These are phyloP conservation scores for Blastobasis adustella DNA, from an alignment of 2,888 invertebrate species.

Conservation along the genomic window DNA sequence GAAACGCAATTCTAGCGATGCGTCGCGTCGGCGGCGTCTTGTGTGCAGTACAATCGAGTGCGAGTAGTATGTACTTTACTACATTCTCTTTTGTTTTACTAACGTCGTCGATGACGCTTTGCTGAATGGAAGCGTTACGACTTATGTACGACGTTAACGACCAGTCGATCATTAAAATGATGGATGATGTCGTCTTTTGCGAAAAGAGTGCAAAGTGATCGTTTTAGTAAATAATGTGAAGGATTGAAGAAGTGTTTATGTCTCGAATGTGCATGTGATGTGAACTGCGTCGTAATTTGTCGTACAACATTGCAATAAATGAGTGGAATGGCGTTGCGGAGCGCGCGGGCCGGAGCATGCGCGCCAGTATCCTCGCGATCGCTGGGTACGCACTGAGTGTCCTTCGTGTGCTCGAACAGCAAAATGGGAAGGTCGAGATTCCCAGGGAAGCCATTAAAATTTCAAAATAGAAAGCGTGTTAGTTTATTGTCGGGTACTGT, in stretches of 20 bases:
- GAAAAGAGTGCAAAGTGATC: constrained; percentile 65
- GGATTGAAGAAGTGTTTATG: constrained; percentile 57
- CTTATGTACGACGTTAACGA: constrained; percentile 56
- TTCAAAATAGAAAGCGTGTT: constrained; percentile 89
- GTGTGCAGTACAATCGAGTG: constrained; percentile 34
- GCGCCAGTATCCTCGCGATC: constrained; percentile 68
- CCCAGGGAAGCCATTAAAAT: constrained; percentile 91
- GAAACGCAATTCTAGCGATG: constrained; percentile 42
- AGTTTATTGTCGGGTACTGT: constrained; percentile 82
- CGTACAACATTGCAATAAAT: constrained; percentile 67
- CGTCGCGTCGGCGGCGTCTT: constrained; percentile 30
- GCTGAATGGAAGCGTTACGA: constrained; percentile 70
- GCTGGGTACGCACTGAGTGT: constrained; percentile 71
- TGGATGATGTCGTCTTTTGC: constrained; percentile 66
- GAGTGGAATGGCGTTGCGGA: constrained; percentile 73
- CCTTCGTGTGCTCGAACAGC: constrained; percentile 72
- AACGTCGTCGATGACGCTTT: constrained; percentile 51
- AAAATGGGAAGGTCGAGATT: constrained; percentile 89
- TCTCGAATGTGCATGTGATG: constrained; percentile 51
- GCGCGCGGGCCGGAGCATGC: constrained; percentile 74
- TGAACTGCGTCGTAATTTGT: constrained; percentile 71
- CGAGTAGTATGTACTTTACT: constrained; percentile 33
- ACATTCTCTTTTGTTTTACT: constrained; percentile 72
- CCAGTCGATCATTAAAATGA: constrained; percentile 70
- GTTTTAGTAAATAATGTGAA: constrained; percentile 64